These are phyloP conservation scores for Drosophila kohkoa DNA, from an alignment of 1,140 invertebrate genomes.

Conservation along the genomic window DNA sequence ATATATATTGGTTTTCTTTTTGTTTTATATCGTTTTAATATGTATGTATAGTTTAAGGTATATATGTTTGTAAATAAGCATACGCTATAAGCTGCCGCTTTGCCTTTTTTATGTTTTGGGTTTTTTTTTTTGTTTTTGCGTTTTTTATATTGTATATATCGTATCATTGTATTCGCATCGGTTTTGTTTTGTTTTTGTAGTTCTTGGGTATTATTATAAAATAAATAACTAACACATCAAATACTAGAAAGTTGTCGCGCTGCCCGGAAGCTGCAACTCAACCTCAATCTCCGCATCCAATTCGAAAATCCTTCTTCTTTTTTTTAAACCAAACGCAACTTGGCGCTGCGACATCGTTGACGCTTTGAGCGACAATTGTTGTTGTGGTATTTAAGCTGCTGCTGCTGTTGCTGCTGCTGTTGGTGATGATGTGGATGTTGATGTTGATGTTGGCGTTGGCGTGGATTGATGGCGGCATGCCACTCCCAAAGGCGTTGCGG, in stretches of 20 bases:
- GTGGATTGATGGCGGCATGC: conserved; percentile 19
- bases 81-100: conserved; percentile 26
- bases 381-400: background rate
- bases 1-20: background rate
- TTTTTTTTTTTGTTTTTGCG: conserved; percentile 24
- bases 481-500: conserved; percentile 34
- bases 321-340: conserved; percentile 42
- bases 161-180: conserved; percentile 12
- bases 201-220: conserved; percentile 36
- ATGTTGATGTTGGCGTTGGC: conserved; percentile 3
- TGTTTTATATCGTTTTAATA: conserved; percentile 5
- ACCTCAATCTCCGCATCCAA: background rate
- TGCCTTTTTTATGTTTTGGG: background rate
- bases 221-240: conserved; percentile 73
- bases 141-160: conserved; percentile 35
- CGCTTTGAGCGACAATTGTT: conserved; percentile 5
- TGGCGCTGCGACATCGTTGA: conserved; percentile 37
- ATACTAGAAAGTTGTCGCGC: conserved; percentile 49
- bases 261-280: conserved; percentile 11
- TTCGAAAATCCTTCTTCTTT: background rate
- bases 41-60: conserved; percentile 27
- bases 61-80: conserved; percentile 43
- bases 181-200: background rate
- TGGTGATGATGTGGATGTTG: background rate
- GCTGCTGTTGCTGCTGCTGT: background rate